Base-by-base conservation (phyloP, 2,113 vertebrate genomes). In the Neoarius graeffei region DNA sequence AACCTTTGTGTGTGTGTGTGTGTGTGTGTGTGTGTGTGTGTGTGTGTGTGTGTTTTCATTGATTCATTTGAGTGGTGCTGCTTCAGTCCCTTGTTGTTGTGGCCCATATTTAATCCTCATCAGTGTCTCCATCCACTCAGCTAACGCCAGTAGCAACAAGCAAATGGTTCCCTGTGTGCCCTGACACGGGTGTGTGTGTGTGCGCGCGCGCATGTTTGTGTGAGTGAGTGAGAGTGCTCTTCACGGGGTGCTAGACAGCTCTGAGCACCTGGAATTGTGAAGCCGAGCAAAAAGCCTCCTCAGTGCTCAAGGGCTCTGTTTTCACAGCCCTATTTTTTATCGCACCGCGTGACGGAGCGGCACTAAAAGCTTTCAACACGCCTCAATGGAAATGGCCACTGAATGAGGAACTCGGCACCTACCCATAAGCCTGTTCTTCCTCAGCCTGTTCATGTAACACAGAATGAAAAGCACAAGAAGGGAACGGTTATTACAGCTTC, bases 101-200 rank as follows among this genome's bases (percentile, higher is more conserved):
- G 90, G 91, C 86, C 84, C 92, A 93, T 93, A 95, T 95, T 95
- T 96, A 97, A 96, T 96, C 94, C 96, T 98, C 97, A 95, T 97
- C 97, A 96, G 96, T 27, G 85, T 94, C 95, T 93, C 96, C 95
- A 96, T 97, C 95, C 95, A 95, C 96, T 96, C 92, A 90, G 95
- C 96, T 97, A 96, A 97, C 96, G 96, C 96, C 93, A 96, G 96
- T 94, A 96, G 97, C 95, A 96, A 94, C 93, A 94, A 93, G 96
- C 97, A 96, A 97, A 97, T 97, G 97, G 97, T 96, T 98, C 97
- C 97, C 96, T 96, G 95, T 95, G 93, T 95, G 95, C 96, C 95
- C 96, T 96, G 97, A 97, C 96, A 92, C 94, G 93, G 94, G 88
- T 94, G 92, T 92, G 92, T 88, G 90, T 88, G 85, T 95, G 93